Base-by-base conservation (phyloP, 1,140 invertebrate genomes). In the Zaprionus lachaisei region DNA sequence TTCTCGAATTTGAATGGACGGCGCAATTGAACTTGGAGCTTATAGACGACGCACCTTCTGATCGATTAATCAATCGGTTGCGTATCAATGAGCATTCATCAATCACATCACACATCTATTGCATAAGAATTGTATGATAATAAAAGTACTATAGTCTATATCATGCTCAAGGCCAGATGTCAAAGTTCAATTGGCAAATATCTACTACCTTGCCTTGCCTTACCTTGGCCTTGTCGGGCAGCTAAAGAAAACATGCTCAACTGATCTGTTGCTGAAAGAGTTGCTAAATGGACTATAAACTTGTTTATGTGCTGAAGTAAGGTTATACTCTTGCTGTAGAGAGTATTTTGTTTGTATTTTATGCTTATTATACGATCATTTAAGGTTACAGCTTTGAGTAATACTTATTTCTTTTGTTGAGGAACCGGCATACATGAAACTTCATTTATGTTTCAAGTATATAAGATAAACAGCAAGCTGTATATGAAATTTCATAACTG, bases 181-280 rank as follows among this genome's bases (percentile, higher is more conserved):
- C 61, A 76, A 54, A 76, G 73, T 72, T 65, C 61, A 76, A 64
- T 41, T 49, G 37, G 37, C 11, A 51, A 34, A 41, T 49, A n/a
- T 2, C n/a, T 22, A 17, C 6, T 47, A 47, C n/a, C n/a, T 70
- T 63, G 5, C 0, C 38, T 44, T 44, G 6, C 41, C 41, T 17
- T 47, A 9, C 41, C n/a, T 20, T 34, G 24, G 41, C 57, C 37
- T 62, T 69, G 31, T 24, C 12, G 1, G 47, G 20, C 9, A 14
- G 17, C 5, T 51, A 51, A 51, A 12, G 20, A 51, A 51, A 51
- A 22, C 20, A 51, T 51, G 22, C 14, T 22, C 6, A 4, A 14
- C 11, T 51, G 47, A 51, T 51, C 47, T 24, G 20, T 51, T 17
- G 47, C 47, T 14, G 17, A 22, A 51, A 51, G 47, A 51, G 12